Base-by-base conservation (phyloP, 2,113 vertebrate species). In the Chloroceryle aenea region DNA sequence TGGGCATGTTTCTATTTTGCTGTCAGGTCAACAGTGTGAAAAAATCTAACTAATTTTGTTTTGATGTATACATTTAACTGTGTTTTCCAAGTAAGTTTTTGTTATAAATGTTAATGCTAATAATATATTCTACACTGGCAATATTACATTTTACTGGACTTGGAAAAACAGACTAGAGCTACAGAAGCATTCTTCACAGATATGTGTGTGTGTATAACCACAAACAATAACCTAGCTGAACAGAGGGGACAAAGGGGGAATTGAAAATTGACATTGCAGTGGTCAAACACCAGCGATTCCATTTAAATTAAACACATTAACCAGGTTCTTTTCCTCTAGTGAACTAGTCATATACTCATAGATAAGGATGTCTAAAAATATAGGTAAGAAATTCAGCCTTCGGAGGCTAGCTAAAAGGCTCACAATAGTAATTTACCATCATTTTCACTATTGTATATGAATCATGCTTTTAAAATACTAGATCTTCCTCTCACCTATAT, bases 1-100 rank as follows among this genome's bases (percentile, higher is more conserved):
- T 91, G 71, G 80, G 56, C 76, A 58, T 64, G 67, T 89, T 93
- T 86, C 84, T 91, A 64, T 53, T 81, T 90, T 50, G 74, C 52
- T 91, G 56, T 30, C 66, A 83, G 72, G 73, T 83, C 71, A 95
- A 63, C 45, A 81, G 19, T 45, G 25, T 42, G 59, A 79, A 75
- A 83, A 48, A 84, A 58, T 11, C 5, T 45, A 59, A 59, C 45
- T 82, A 40, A 55, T 74, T 78, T 87, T 82, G 11, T 45, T 94
- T 78, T 30, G 2, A 74, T 53, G n/a, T 68, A 68, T 73, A 59
- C 4, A 43, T 85, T 87, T 85, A 63, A 72, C 48, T 64, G 6
- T 48, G 78, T 89, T 95, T 91, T 89, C 68, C 64, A 66, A 71
- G 34, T 69, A 77, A 74, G 34, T 52, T 74, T 43, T 62, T 73